These are phyloP conservation scores for Chionodraco myersi DNA, from an alignment of 2,113 vertebrate genomes.

Conservation along the genomic window DNA sequence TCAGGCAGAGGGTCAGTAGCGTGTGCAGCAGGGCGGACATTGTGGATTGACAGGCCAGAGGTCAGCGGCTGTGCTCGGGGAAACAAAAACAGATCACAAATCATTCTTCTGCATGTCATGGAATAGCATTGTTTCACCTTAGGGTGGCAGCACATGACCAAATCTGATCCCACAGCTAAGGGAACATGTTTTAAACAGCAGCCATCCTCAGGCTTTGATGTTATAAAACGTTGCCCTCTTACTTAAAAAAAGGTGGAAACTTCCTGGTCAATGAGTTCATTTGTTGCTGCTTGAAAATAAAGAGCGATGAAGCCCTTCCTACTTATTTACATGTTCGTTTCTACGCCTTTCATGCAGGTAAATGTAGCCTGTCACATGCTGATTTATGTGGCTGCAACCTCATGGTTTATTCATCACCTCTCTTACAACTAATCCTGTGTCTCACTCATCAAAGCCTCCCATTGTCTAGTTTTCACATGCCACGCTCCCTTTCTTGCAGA, in stretches of 20 bases:
- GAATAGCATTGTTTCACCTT: constrained; percentile 39
- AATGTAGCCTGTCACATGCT: constrained; percentile 23
- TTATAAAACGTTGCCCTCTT: background rate
- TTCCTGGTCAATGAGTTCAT: constrained; percentile 17
- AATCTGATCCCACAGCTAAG: background rate
- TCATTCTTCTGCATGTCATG: background rate
- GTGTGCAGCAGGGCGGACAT: constrained; percentile 52
- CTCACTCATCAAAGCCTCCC: constrained; percentile 38
- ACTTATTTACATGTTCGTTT: constrained; percentile 6
- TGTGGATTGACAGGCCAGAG: constrained; percentile 20
- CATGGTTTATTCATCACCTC: constrained; percentile 60
- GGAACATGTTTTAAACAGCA: constrained; percentile 26
- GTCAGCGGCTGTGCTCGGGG: constrained; percentile 27
- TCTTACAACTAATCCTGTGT: constrained; percentile 25
- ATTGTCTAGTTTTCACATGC: background rate
- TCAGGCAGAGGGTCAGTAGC: constrained; percentile 61
- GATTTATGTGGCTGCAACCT: constrained; percentile 39
- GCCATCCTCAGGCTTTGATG: constrained; percentile 10
- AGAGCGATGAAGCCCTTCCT: background rate
- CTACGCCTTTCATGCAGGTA: background rate
- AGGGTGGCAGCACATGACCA: constrained; percentile 60
- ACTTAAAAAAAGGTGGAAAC: constrained; percentile 13
- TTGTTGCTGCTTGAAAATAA: background rate
- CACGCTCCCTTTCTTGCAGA: background rate
- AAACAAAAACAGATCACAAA: constrained; percentile 2